Percentiles rank a stretch among this genome's conserved stretches.
These are phyloP conservation scores for Dendrolimus kikuchii DNA, from an alignment of 1,140 invertebrate species.

Conservation along the genomic window DNA sequence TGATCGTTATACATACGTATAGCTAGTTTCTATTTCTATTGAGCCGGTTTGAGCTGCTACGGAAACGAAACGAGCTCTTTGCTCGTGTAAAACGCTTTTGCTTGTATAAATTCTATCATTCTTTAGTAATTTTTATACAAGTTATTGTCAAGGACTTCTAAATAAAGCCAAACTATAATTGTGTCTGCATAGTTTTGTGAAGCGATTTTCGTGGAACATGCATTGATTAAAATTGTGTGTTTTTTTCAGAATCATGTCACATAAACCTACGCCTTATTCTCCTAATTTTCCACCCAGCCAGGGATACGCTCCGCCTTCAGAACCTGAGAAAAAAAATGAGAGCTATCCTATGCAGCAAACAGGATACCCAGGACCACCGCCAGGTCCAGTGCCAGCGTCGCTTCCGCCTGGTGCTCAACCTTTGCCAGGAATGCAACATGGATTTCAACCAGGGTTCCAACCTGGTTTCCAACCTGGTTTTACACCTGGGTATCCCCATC, in stretches of 20 bases:
- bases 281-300: conserved; percentile 58
- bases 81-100: no score
- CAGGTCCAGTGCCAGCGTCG: conserved; percentile 20
- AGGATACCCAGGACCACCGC: conserved; percentile 44
- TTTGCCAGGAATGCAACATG: conserved; percentile 50
- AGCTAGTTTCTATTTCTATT: no score
- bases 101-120: no score
- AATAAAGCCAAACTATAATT: not conserved
- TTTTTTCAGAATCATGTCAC: conserved; percentile 42
- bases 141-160: no score
- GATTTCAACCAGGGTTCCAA: conserved; percentile 43
- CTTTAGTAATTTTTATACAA: no score
- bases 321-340: conserved; percentile 34
- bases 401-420: conserved; percentile 48
- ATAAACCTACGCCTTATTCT: conserved; percentile 52
- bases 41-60: no score
- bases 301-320: conserved; percentile 45
- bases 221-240: conserved; percentile 9
- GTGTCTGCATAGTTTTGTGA: not conserved
- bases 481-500: conserved; percentile 30
- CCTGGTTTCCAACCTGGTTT: conserved; percentile 50
- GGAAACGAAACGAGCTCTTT: no score
- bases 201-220: not conserved
- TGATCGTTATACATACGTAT: no score
- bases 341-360: conserved; percentile 44